Conservation (phyloP, 2,797 vertebrate species). For the Nannoperca obscura region DNA sequence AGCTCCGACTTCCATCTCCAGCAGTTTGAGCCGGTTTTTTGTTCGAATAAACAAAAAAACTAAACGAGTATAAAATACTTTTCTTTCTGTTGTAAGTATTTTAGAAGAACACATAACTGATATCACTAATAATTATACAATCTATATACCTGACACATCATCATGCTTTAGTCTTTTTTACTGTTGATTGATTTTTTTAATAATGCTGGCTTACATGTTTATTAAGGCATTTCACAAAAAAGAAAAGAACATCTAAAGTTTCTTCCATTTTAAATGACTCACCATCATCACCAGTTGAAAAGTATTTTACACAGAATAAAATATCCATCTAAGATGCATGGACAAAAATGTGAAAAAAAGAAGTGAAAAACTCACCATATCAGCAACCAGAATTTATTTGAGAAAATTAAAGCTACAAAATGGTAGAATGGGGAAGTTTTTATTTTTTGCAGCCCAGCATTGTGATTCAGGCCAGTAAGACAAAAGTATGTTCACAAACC, state of each 20-base stretch:
- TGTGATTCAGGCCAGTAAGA: too few relatives aligned
- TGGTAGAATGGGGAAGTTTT: not conserved
- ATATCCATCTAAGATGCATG: too few relatives aligned
- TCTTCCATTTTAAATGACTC: not conserved
- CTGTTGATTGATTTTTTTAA: not conserved
- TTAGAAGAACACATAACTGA: not conserved
- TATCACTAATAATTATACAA: not conserved
- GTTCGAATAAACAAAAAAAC: not conserved
- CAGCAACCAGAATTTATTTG: not conserved
- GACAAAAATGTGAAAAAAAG: too few relatives aligned
- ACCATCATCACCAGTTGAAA: not conserved
- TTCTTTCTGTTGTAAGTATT: too few relatives aligned
- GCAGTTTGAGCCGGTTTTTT: not conserved
- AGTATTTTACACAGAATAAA: too few relatives aligned
- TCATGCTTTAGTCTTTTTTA: not conserved
- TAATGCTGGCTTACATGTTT: not conserved
- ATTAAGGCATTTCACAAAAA: not conserved
- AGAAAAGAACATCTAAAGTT: not conserved
- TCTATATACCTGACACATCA: not conserved
- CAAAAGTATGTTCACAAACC: too few relatives aligned
- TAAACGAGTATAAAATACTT: not conserved
- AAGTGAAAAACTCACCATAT: not conserved
- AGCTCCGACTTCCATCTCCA: not conserved
- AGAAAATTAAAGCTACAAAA: not conserved
- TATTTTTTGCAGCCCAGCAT: not conserved